Evolutionary conservation across 1,140 invertebrate genomes (phyloP), one percentile per base, ranked within the genome.

Genomic region (Bombus breviceps): DNA sequence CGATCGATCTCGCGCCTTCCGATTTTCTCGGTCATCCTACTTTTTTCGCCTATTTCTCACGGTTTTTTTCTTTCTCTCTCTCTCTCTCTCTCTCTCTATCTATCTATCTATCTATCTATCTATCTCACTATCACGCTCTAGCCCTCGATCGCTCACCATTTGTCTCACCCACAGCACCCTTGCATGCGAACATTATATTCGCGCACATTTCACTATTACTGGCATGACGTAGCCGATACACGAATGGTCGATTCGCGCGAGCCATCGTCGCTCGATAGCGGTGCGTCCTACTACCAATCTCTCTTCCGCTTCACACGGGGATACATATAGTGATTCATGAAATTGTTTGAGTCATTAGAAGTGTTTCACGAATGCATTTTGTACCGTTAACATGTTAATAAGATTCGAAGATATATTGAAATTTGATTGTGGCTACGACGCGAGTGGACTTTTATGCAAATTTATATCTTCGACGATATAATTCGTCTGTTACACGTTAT

Each of bases 141-240:
- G 62, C 68, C 53, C 71, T 88, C 62, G 32, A 62, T 78, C 81
- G 88, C 76, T 71, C 62, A 79, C 78, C 72, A 80, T 86, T 53
- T 80, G 69, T 84, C 47, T 87, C 88, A 87, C 81, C 78, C 47
- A 53, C 47, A 62, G 84, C 81, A 86, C 74, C 80, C 5, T 82
- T 82, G 89, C 89, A 90, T 90, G 89, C 62, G 28, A 62, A 25
- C n/a, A 32, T 86, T 79, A 90, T 86, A 89, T 75, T 89, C 86
- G 86, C 89, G 87, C 88, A 86, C 80, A 90, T 57, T 84, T 78
- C 64, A 83, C 81, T 80, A 62, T 72, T 80, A 72, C 53, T 57
- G 68, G 86, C 86, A 88, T 88, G 87, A 47, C 53, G 68, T 85
- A 87, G 85, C 76, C 53, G 34, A 81, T 86, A 86, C 64, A 81